Evolutionary conservation across 2,797 vertebrate genomes (phyloP), one percentile per base, ranked within the genome.

Genomic region (Enteromius fasciolatus): DNA sequence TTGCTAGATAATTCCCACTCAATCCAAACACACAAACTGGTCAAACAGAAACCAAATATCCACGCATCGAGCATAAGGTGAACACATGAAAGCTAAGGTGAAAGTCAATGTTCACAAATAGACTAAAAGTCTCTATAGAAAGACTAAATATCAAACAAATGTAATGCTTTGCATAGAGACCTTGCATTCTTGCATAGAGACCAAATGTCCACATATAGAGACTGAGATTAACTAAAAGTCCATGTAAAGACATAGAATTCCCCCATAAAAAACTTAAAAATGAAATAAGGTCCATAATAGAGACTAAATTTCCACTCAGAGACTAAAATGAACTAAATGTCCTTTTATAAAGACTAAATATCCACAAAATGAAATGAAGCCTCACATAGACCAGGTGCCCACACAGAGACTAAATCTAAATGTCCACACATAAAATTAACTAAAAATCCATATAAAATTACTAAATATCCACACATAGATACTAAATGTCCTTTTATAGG

Each of bases 1-100:
- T 59, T 36, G 48, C 67, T 72, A 28, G 39, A 74, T 28, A 18
- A 15, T 54, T 64, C 61, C 74, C 63, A 20, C 46, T 7, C 48
- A 11, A 80, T 83, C 18, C 8, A 63, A 84, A 61, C 20, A 57
- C n/a, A 69, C 41, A 75, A 57, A 57, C 75, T 75, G 36, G 76
- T 23, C 61, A 81, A 81, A 81, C 44, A 66, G 44, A 63, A n/a
- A 72, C 11, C 25, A 54, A 67, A 41, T 18, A 23, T 50, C 28
- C 31, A 74, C 54, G 7, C 25, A 41, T 10, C 17, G 52, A 63
- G 25, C 3, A 11, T 33, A 28, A 41, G 36, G 6, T 44, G 54
- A 18, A 64, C 5, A 63, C 23, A 46, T 63, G 20, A 57, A 76
- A 7, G 14, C 17, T 44, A 41, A 20, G 59, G 59, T 15, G 12